A percentile compares a stretch with the other conserved stretches of the same genome.
These are phyloP conservation scores for Crotalus viridis DNA, from an alignment of 2,113 vertebrate species.

Conservation along the genomic window DNA sequence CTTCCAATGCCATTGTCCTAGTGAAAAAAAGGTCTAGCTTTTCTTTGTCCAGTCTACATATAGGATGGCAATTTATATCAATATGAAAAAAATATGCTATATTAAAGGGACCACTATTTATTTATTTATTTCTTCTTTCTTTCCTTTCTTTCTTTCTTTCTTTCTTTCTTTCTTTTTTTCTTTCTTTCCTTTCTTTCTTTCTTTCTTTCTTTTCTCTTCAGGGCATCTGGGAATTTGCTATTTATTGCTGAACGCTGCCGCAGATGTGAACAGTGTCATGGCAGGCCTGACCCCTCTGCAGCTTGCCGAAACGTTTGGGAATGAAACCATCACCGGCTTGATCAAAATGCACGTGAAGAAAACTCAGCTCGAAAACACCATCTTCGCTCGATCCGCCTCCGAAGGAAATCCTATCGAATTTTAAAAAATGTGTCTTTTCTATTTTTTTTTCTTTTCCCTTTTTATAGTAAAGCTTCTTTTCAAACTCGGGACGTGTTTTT, in stretches of 20 bases:
- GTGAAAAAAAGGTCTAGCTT: too few species aligned
- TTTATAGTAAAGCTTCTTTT: neutral
- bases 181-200: neutral
- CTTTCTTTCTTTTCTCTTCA: constrained; percentile 7
- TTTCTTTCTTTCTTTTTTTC: too few species aligned
- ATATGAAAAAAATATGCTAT: too few species aligned
- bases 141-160: too few species aligned
- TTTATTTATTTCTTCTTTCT: too few species aligned
- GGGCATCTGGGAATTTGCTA: constrained; percentile 25
- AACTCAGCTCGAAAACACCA: constrained; percentile 36
- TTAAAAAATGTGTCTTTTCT: constrained; percentile 19
- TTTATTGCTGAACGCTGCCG: neutral
- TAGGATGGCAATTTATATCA: too few species aligned
- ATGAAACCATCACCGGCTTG: constrained; percentile 18
- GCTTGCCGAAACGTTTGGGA: neutral
- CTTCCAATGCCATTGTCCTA: too few species aligned
- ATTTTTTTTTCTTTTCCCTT: neutral
- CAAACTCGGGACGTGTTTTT: constrained; percentile 21
- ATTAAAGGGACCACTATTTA: too few species aligned
- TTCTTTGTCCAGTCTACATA: too few species aligned
- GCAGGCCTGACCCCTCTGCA: constrained; percentile 6
- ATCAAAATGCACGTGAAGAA: constrained; percentile 32
- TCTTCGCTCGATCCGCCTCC: constrained; percentile 15
- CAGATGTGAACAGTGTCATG: constrained; percentile 4
- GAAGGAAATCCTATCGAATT: constrained; percentile 4